Conservation (phyloP, 2,888 invertebrate species). For the Cylloceria caligata region DNA sequence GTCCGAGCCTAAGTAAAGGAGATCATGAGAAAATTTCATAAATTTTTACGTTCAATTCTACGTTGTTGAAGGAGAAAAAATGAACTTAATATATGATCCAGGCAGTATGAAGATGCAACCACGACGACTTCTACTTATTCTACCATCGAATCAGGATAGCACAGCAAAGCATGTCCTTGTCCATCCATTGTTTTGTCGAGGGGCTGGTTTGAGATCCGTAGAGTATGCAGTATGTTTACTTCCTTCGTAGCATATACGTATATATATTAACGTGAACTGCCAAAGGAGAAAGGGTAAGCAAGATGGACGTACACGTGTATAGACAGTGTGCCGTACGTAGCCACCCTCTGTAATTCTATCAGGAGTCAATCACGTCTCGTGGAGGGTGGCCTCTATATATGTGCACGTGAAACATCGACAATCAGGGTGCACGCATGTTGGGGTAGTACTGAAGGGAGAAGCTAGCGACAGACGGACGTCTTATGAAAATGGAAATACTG, state of each 20-base stretch:
- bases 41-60: conserved; percentile 77
- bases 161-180: conserved; percentile 59
- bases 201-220: conserved; percentile 68
- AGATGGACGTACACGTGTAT: neutral
- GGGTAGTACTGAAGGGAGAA: conserved; percentile 54
- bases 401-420: conserved; percentile 79
- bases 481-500: conserved; percentile 62
- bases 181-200: conserved; percentile 77
- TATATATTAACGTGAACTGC: conserved; percentile 8
- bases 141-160: conserved; percentile 21
- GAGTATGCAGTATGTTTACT: conserved; percentile 34
- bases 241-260: conserved; percentile 11
- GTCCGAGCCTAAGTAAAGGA: conserved; percentile 28
- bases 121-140: conserved; percentile 58
- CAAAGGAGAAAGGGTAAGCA: conserved; percentile 19
- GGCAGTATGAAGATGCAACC: conserved; percentile 75
- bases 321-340: conserved; percentile 32
- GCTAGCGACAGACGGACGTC: conserved; percentile 33
- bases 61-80: conserved; percentile 74
- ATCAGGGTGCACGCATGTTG: conserved; percentile 49
- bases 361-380: conserved; percentile 83
- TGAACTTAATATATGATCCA: conserved; percentile 76
- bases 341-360: conserved; percentile 83
- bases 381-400: conserved; percentile 74
- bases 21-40: conserved; percentile 60